Evolutionary conservation across 2,797 vertebrate genomes (phyloP).

Genomic region (Xerus rutilus): DNA sequence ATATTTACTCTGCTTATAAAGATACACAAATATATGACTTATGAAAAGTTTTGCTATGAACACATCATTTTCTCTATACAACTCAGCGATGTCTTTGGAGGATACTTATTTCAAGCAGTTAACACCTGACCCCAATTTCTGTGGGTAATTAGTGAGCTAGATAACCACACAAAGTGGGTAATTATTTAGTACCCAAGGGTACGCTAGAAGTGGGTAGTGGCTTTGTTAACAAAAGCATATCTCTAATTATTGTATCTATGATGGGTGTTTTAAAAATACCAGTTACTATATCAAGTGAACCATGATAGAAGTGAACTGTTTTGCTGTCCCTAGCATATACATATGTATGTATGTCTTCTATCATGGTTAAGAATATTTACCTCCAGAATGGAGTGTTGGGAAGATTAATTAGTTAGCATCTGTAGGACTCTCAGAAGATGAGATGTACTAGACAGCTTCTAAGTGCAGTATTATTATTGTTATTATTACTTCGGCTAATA

Average conservation of each 20-base stretch:
- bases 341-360: neutral
- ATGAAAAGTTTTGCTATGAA: slow-evolving; percentile 87
- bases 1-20: slow-evolving; percentile 41
- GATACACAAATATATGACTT: slow-evolving; percentile 70
- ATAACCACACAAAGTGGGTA: slow-evolving; percentile 92
- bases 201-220: slow-evolving; percentile 88
- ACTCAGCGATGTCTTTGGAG: slow-evolving; percentile 87
- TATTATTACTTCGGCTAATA: slow-evolving; percentile 46
- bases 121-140: slow-evolving; percentile 93
- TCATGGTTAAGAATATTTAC: slow-evolving; percentile 75
- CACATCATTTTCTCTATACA: slow-evolving; percentile 86
- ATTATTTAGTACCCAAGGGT: slow-evolving; percentile 92
- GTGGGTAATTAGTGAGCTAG: slow-evolving; percentile 92
- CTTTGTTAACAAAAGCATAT: slow-evolving; percentile 91
- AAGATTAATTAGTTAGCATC: slow-evolving; percentile 74
- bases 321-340: slow-evolving; percentile 73
- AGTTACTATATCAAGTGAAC: slow-evolving; percentile 86
- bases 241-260: slow-evolving; percentile 89
- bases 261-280: slow-evolving; percentile 87
- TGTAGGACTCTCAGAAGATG: slow-evolving; percentile 58
- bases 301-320: slow-evolving; percentile 84
- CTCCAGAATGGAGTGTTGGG: neutral
- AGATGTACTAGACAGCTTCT: slow-evolving; percentile 32
- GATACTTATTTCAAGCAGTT: slow-evolving; percentile 92
- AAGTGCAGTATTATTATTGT: slow-evolving; percentile 53